Percentiles rank a stretch among this genome's conserved stretches.
phyloP scores from a whole-genome alignment of 2,113 vertebrate genomes.

The Apistogramma diplotaenia region DNA sequence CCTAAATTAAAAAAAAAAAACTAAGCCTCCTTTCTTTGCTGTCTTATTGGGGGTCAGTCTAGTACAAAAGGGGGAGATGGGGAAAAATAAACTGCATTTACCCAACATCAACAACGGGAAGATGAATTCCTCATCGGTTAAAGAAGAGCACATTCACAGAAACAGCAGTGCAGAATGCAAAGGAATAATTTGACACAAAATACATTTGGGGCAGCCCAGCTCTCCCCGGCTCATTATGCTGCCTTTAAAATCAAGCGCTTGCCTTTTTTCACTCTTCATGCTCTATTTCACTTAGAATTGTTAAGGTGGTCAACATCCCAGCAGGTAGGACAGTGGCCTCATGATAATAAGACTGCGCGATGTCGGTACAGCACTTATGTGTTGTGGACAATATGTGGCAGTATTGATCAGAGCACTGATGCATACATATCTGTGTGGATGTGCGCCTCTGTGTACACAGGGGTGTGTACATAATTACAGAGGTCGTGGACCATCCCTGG shows the following conservation, averaged over 20 bases:
- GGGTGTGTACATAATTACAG: conserved; percentile 35
- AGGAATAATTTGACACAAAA: conserved; percentile 36
- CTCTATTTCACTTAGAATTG: conserved; percentile 50
- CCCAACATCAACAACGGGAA: conserved; percentile 13
- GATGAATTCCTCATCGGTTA: conserved; percentile 1
- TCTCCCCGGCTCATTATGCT: conserved; percentile 31
- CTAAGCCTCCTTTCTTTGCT: background rate
- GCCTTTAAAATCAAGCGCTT: conserved; percentile 46
- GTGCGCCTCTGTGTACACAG: conserved; percentile 23
- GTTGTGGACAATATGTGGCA: conserved; percentile 30
- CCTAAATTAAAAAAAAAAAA: background rate
- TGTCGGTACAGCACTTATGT: background rate
- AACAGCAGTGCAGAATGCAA: conserved; percentile 7
- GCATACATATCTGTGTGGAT: background rate
- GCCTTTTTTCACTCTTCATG: conserved; percentile 5
- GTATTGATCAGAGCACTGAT: conserved; percentile 47
- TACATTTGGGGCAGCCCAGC: conserved; percentile 21
- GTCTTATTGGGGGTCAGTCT: conserved; percentile 2
- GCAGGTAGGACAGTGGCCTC: conserved; percentile 40
- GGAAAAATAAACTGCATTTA: conserved; percentile 6
- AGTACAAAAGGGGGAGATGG: background rate
- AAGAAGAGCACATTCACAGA: background rate
- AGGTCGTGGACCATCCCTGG: conserved; percentile 36
- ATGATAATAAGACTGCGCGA: conserved; percentile 16
- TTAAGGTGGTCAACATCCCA: conserved; percentile 35